Conservation (phyloP, 2,797 vertebrate genomes). For the Amblyraja radiata region DNA sequence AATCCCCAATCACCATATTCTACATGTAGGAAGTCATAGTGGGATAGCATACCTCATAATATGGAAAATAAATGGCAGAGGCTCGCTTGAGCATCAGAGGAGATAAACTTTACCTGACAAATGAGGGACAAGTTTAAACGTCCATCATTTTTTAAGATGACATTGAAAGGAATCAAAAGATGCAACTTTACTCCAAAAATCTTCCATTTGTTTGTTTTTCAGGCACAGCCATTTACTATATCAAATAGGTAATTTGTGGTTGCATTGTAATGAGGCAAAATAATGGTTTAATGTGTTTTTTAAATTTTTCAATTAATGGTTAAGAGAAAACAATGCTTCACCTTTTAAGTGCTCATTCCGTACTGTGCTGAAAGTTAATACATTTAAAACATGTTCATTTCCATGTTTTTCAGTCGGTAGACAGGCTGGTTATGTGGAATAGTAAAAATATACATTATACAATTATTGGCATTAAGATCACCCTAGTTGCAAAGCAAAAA, state of each 20-base stretch:
- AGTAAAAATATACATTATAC: not conserved
- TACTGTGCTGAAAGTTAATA: not conserved
- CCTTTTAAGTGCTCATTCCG: not conserved
- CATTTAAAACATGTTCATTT: not conserved
- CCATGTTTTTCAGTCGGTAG: not conserved
- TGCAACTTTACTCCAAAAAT: not conserved
- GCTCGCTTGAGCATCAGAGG: not conserved
- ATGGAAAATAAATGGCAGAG: not conserved
- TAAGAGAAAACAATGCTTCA: not conserved
- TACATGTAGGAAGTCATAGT: slow-evolving; percentile 20
- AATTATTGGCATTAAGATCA: too few species aligned
- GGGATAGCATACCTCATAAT: not conserved
- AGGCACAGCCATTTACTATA: not conserved
- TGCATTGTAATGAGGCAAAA: not conserved
- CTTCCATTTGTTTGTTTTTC: not conserved
- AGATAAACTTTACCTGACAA: slow-evolving; percentile 24
- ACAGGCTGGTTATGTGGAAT: not conserved
- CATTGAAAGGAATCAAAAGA: not conserved
- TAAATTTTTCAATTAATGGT: not conserved
- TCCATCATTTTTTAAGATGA: not conserved
- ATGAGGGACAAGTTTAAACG: not conserved
- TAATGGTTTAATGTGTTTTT: not conserved
- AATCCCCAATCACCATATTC: not conserved
- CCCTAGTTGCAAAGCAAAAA: not conserved
- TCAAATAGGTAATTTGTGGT: not conserved